These are phyloP conservation scores for Hesperia comma DNA, from an alignment of 2,888 invertebrate species.

Conservation along the genomic window DNA sequence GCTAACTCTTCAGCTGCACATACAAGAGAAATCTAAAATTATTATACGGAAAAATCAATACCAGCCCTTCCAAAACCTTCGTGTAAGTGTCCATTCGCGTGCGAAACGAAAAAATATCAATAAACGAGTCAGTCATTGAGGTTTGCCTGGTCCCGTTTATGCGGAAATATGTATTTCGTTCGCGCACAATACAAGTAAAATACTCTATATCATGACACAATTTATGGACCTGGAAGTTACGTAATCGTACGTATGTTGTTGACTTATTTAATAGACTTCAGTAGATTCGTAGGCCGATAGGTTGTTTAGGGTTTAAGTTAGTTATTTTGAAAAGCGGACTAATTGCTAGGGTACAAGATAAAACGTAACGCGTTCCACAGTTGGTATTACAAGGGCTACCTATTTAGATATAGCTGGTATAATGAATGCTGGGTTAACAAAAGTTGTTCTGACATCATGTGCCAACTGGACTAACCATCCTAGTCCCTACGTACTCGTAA, in stretches of 20 bases:
- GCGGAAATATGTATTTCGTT: slow-evolving; percentile 24
- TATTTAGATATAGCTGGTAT: no score
- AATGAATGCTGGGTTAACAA: no score
- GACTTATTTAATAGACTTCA: slow-evolving; percentile 59
- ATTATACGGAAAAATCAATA: not conserved
- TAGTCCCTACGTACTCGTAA: no score
- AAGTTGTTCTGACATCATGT: no score
- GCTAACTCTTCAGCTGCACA: slow-evolving; percentile 77
- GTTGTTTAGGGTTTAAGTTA: not conserved
- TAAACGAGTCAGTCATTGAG: slow-evolving; percentile 41
- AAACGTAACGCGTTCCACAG: no score
- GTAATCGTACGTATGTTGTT: slow-evolving; percentile 55
- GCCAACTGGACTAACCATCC: no score
- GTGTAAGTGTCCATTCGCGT: slow-evolving; percentile 46
- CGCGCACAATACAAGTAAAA: slow-evolving; percentile 46
- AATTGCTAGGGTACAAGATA: no score
- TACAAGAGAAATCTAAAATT: slow-evolving; percentile 19
- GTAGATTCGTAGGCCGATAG: slow-evolving; percentile 43
- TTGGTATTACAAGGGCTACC: no score
- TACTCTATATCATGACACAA: slow-evolving; percentile 64
- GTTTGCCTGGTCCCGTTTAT: slow-evolving; percentile 14
- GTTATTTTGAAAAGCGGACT: no score
- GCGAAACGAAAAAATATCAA: slow-evolving; percentile 50
- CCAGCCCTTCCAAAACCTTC: not conserved
- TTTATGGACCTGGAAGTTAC: slow-evolving; percentile 60